Evolutionary conservation across 2,113 vertebrate genomes (phyloP), one percentile per base, ranked within the genome.

Genomic region (Triplophysa rosa): DNA sequence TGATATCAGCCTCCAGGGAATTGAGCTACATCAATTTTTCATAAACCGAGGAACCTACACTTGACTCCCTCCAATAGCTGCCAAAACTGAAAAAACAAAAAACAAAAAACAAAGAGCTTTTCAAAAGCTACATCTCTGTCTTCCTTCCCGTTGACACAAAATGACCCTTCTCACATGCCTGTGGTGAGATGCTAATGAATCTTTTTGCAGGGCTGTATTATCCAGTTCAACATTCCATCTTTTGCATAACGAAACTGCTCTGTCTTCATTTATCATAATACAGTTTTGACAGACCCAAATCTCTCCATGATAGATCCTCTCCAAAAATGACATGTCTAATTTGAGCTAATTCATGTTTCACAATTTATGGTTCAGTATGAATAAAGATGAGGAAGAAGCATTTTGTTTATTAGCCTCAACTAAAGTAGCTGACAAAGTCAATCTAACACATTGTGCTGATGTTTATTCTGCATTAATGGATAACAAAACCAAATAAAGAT

Each of bases 1-100:
- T 61, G 77, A 33, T 67, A 77, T 73, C 73, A 69, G 69, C 74
- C 86, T 82, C 79, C 3, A 11, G 80, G 81, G 74, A 81, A 80
- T 52, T 16, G 24, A 77, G n/a, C 70, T 45, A 26, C 70, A 79
- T 83, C 49, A n/a, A 73, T 79, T 77, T 77, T 83, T 80, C 56
- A 66, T 77, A 71, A 82, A 85, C 79, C 71, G 73, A 82, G 61
- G 59, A 85, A 64, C 70, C 29, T 79, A 42, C 74, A 67, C 68
- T 49, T 45, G 67, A 71, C 40, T 79, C 37, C 68, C 66, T 66
- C 70, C 63, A 70, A 24, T 10, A 58, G 61, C 45, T 49, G 42
- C 24, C 3, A 16, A 29, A 66, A 33, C 70, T 40, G 54, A 59
- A 72, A 72, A 13, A 72, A 59, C 52, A 58, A 40, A 10, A n/a